Base-by-base conservation (phyloP, 1,140 invertebrate species). In the Orussus abietinus region DNA sequence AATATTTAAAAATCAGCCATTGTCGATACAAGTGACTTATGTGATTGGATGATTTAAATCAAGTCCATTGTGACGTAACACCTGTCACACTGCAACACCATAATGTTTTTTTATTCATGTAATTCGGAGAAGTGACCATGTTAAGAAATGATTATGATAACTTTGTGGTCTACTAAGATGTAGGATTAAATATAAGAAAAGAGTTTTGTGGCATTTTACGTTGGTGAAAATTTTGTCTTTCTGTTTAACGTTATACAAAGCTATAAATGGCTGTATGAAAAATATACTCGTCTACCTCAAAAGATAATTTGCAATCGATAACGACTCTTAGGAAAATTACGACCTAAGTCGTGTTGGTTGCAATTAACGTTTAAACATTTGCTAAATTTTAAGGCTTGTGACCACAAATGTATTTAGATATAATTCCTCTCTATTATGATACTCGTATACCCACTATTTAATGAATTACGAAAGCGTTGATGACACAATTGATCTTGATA, bases 261-360 rank as follows among this genome's bases (percentile, higher is more conserved):
- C 65, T 68, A 56, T 59, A 48, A 62, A 64, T 61, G 47, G 67
- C 67, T 69, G 69, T 67, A 60, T 62, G 60, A 66, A 72, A 62
- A 69, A 72, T 73, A 73, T 69, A 73, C 70, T 66, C 58, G 61
- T 73, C 70, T 73, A 73, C 70, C 70, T 73, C 70, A 71, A 61
- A 66, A 64, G 42, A 50, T 70, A 60, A 69, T 66, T 59, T 59
- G 62, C 59, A 67, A 68, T 60, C 49, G 52, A 42, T 47, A 55
- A 50, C 47, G 53, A 51, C 53, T 51, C 42, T 46, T 45, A 41
- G 41, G 47, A 32, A 9, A 33, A 37, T 30, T 35, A 25, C 7
- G 33, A 5, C 40, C 40, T 41, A 31, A 53, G 50, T 62, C 57
- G 53, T 49, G 26, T 49, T 50, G 51, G 49, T 66, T 64, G 59